Evolutionary conservation across 2,888 invertebrate species (phyloP).

Genomic region (Aricia artaxerxes): DNA sequence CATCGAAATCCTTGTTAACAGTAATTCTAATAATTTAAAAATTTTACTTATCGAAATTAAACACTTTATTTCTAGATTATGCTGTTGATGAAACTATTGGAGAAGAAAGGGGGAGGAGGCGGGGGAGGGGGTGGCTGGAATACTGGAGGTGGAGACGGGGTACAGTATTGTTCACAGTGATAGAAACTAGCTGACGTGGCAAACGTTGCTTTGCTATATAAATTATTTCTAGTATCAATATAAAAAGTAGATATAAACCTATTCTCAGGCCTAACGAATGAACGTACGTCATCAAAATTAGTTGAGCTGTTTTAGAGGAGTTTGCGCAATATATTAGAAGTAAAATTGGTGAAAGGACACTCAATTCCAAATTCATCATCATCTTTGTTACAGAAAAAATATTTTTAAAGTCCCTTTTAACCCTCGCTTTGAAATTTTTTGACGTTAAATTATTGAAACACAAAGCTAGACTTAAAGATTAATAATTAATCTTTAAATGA

Average conservation of each 20-base stretch:
- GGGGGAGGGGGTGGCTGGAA: constrained; percentile 41
- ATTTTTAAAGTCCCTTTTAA: background rate
- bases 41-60: background rate
- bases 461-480: background rate
- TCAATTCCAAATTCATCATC: background rate
- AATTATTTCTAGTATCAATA: too few species aligned
- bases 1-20: background rate
- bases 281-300: too few species aligned
- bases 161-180: constrained; percentile 44
- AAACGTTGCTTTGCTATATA: too few species aligned
- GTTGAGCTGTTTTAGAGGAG: too few species aligned
- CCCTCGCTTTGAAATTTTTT: too few species aligned
- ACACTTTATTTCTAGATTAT: constrained; percentile 57
- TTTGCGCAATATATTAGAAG: background rate
- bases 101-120: constrained; percentile 63
- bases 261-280: too few species aligned
- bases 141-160: constrained; percentile 54
- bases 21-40: background rate
- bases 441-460: background rate
- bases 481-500: background rate
- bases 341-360: background rate
- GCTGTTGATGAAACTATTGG: constrained; percentile 69
- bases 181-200: background rate
- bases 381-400: background rate
- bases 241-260: too few species aligned